Conservation (phyloP, 2,797 vertebrate genomes). For the Todus mexicanus region DNA sequence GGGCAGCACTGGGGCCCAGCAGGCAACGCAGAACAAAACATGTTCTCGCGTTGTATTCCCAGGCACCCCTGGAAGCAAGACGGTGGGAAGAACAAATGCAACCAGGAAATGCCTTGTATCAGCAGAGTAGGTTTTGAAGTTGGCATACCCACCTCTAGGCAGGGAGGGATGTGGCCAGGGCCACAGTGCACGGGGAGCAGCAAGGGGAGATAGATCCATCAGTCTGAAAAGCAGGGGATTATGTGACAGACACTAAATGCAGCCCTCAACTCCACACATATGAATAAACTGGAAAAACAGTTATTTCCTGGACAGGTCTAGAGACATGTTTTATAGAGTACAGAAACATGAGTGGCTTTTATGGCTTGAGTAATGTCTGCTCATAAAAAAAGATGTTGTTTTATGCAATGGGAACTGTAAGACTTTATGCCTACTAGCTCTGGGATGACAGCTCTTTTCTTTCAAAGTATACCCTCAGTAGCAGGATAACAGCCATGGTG, state of each 20-base stretch:
- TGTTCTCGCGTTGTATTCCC: background rate
- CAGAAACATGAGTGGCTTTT: background rate
- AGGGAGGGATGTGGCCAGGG: background rate
- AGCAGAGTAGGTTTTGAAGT: background rate
- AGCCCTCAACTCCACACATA: background rate
- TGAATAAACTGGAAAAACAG: background rate
- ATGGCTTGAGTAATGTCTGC: background rate
- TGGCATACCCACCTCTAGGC: background rate
- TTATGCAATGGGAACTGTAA: background rate
- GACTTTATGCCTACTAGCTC: background rate
- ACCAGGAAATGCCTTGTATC: background rate
- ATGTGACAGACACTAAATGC: background rate
- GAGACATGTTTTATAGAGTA: background rate
- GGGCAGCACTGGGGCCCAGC: background rate
- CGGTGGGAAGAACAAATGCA: background rate
- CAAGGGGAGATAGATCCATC: background rate
- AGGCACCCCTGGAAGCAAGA: background rate
- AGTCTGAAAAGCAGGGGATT: background rate
- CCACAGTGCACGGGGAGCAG: background rate
- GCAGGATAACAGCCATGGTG: background rate
- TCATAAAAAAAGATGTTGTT: background rate
- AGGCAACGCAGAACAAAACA: accelerated
- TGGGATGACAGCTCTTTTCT: background rate
- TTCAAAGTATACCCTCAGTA: background rate
- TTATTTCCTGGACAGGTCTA: background rate